Conservation (phyloP, 2,113 vertebrate genomes). For the Oncorhynchus kisutch region DNA sequence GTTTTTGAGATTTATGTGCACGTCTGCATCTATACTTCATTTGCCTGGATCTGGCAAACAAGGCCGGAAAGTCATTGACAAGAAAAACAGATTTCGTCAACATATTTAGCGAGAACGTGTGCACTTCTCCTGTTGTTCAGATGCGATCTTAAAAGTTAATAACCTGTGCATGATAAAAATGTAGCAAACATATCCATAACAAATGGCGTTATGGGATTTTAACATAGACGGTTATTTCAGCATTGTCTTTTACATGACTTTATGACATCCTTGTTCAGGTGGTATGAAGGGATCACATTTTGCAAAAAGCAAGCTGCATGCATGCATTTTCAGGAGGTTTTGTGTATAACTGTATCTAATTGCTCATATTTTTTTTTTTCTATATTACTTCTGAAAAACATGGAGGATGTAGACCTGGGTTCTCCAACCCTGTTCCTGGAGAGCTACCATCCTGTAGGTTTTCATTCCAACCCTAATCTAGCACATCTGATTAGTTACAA, state of each 20-base stretch:
- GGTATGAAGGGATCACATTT: not conserved
- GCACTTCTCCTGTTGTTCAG: constrained; percentile 36
- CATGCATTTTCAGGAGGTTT: too few species aligned
- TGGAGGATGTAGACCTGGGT: too few species aligned
- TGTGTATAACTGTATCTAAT: too few species aligned
- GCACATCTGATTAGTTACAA: too few species aligned
- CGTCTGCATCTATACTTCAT: constrained; percentile 48
- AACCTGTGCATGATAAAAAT: constrained; percentile 43
- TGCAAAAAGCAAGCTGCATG: too few species aligned
- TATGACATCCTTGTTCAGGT: constrained; percentile 12
- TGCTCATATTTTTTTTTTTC: too few species aligned
- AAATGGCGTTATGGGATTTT: constrained; percentile 52
- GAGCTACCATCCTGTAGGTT: too few species aligned
- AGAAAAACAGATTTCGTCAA: too few species aligned
- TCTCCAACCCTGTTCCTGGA: too few species aligned
- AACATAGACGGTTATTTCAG: constrained; percentile 15
- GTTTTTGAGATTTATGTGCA: constrained; percentile 68
- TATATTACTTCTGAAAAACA: too few species aligned
- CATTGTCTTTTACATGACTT: constrained; percentile 22
- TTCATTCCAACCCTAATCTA: too few species aligned
- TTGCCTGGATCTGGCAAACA: constrained; percentile 53
- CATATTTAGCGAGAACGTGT: too few species aligned
- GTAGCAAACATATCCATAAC: constrained; percentile 43
- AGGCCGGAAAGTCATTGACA: constrained; percentile 35
- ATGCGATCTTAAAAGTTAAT: constrained; percentile 59